Evolutionary conservation across 2,113 vertebrate species (phyloP).

Genomic region (Bubalus kerabau): DNA sequence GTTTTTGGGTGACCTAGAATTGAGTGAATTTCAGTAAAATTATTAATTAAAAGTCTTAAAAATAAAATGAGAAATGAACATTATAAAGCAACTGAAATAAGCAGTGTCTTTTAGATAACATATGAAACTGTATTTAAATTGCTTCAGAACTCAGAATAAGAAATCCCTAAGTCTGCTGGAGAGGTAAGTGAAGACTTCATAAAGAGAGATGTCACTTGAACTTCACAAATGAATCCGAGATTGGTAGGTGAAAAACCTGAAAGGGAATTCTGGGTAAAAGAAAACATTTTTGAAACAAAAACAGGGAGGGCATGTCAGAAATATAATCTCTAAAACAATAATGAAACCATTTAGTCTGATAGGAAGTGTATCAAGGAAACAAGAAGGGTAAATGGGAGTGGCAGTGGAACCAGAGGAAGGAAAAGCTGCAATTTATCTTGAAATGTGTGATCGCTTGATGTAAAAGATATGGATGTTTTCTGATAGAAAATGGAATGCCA

Average conservation of each 20-base stretch:
- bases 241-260: background rate
- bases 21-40: background rate
- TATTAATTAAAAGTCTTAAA: background rate
- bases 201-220: background rate
- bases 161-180: background rate
- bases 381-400: rapidly evolving
- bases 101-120: background rate
- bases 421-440: background rate
- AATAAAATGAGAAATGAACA: background rate
- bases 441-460: background rate
- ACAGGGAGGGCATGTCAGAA: background rate
- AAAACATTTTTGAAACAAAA: background rate
- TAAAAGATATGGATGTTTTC: background rate
- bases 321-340: background rate
- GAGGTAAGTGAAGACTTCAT: background rate
- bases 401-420: background rate
- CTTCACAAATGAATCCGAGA: background rate
- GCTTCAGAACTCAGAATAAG: background rate
- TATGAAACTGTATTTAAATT: background rate
- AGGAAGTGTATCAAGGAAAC: background rate
- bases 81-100: background rate
- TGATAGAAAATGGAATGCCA: background rate
- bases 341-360: background rate
- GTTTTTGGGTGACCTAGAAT: conserved; percentile 84
- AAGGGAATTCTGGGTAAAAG: background rate